Evolutionary conservation across 2,113 vertebrate genomes (phyloP), one percentile per base, ranked within the genome.

Genomic region (Callipepla squamata): DNA sequence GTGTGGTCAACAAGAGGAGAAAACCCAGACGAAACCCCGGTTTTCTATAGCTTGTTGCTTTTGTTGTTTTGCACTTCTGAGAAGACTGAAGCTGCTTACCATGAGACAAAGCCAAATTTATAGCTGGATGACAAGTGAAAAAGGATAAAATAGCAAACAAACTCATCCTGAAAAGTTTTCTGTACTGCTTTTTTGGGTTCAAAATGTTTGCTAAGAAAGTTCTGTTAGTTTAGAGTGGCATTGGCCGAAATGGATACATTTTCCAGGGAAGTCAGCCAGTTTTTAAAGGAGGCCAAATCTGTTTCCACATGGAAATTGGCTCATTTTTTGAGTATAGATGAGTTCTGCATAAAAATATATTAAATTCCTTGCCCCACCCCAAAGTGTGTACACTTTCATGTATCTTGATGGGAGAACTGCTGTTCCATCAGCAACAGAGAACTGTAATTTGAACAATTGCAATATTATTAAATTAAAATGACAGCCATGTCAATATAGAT

Each of bases 291-390:
- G 85, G 87, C 94, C 89, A 95, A 87, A 91, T 95, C 91, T 92
- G 95, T 95, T 96, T 94, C 93, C 89, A 95, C 89, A 85, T 94
- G 91, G 92, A 95, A 96, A 96, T 66, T 91, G 92, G 91, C 87
- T 95, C 87, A 21, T 91, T 93, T 95, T 96, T 94, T 30, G 48
- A 91, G 79, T 67, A 85, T 69, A 87, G 87, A 95, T 94, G 89
- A 89, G 45, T 82, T 93, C 81, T 93, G 78, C 81, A 92, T 74
- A 87, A 94, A 92, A 95, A 94, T 74, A 80, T 89, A 95, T 93
- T 80, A 83, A 92, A 87, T 92, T 92, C 59, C 20, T 87, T 91
- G 65, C 87, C 81, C 72, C 82, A 28, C 67, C 75, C 93, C 91
- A 85, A 90, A 91, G 55, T 15, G 1, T 85, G 70, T 74, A 80